Conservation (phyloP, 2,888 invertebrate species). For the Hermaeophaga mercurialis region DNA sequence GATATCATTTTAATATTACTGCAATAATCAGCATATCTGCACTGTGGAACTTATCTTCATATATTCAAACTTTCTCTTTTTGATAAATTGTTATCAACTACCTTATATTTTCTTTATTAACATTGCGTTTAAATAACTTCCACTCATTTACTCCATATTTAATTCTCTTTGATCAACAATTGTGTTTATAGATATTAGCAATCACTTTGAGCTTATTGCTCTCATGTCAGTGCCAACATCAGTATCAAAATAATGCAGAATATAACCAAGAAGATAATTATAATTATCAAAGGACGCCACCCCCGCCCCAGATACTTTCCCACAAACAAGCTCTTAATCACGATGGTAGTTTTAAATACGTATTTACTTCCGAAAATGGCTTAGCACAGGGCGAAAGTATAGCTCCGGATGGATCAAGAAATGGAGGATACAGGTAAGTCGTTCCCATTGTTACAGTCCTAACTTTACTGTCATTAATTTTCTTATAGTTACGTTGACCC, state of each 20-base stretch:
- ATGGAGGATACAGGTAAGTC: constrained; percentile 56
- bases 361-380: constrained; percentile 73
- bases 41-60: no score
- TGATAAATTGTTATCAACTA: no score
- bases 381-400: constrained; percentile 71
- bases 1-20: no score
- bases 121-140: no score
- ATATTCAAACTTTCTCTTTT: no score
- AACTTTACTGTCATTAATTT: not conserved
- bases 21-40: no score
- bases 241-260: constrained; percentile 20
- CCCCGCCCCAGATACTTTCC: constrained; percentile 62
- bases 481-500: constrained; percentile 59
- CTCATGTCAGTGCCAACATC: constrained; percentile 35
- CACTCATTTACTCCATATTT: no score
- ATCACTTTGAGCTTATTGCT: constrained; percentile 37
- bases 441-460: not conserved
- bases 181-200: constrained; percentile 35
- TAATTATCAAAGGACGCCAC: constrained; percentile 45
- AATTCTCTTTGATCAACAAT: no score
- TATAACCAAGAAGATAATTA: constrained; percentile 37
- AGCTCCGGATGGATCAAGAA: constrained; percentile 69
- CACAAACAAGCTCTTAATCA: constrained; percentile 69
- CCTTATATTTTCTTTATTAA: no score
- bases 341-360: constrained; percentile 71